Base-by-base conservation (phyloP, 2,888 invertebrate genomes). In the Tipula confusa region DNA sequence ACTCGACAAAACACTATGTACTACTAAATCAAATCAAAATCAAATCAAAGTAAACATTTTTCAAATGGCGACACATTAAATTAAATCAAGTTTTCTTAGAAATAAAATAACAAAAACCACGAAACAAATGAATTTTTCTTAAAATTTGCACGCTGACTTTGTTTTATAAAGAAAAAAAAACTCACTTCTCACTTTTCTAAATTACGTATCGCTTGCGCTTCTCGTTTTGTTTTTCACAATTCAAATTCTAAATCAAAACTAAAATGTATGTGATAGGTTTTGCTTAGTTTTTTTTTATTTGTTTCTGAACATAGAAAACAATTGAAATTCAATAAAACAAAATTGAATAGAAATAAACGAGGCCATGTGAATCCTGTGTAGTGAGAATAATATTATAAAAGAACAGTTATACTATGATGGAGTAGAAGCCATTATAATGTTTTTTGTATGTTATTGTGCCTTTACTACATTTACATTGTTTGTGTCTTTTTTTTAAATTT, bases 191-290 rank as follows among this genome's bases (percentile, higher is more conserved):
- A 24, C 64, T 24, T 18, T n/a, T n/a, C n/a, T 18, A 64, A 24
- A 64, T 64, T 64, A n/a, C n/a, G n/a, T n/a, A 24, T 18, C 7
- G 2, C 9, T 64, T 64, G 64, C 24, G 64, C n/a, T 64, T 64
- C 18, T 64, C 64, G 6, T 64, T 64, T 64, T 64, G 64, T 64
- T 64, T 64, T 64, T 64, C 64, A 64, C 64, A 64, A 64, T 64
- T 64, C 64, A 64, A 64, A 64, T 64, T 64, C 64, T 64, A 64
- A 64, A 64, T 64, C 64, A 64, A 64, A 64, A 64, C 64, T 64
- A 64, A n/a, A 33, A 64, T 64, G 64, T 64, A 64, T 64, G 64
- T 64, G 64, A 64, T 64, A 64, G 18, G 64, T 64, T 64, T 64
- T 64, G 11, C 64, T 64, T 64, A 64, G 18, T 64, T n/a, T n/a